phyloP scores from a whole-genome alignment of 1,140 invertebrate species.

The Penaeus japonicus region DNA sequence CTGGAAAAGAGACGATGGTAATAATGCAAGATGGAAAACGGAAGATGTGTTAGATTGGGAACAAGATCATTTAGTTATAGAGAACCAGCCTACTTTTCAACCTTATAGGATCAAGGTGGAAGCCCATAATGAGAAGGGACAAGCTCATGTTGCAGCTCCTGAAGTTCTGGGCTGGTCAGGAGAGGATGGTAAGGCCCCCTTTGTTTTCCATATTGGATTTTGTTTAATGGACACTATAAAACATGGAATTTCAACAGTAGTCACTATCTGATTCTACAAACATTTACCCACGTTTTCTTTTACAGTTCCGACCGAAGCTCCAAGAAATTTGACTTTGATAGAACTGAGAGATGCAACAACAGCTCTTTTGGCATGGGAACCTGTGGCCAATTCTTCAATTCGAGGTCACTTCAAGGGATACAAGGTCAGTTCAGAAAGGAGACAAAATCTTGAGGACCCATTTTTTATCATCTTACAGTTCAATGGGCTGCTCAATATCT shows the following conservation, averaged over 20 bases:
- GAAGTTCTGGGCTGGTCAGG: slow-evolving; percentile 93
- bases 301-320: slow-evolving; percentile 79
- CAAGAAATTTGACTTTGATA: slow-evolving; percentile 82
- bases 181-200: slow-evolving; percentile 76
- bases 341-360: slow-evolving; percentile 77
- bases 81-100: slow-evolving; percentile 90
- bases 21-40: slow-evolving; percentile 75
- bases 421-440: slow-evolving; percentile 68
- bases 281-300: not conserved
- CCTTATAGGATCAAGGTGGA: slow-evolving; percentile 91
- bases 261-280: not conserved
- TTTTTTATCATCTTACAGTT: too few species aligned
- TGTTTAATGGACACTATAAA: not conserved
- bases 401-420: slow-evolving; percentile 94
- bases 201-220: not conserved
- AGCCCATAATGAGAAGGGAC: slow-evolving; percentile 89
- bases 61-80: slow-evolving; percentile 72
- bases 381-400: slow-evolving; percentile 76
- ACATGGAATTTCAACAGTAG: too few species aligned
- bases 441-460: too few species aligned
- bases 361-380: slow-evolving; percentile 84
- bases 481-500: too few species aligned
- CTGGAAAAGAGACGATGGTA: slow-evolving; percentile 81
- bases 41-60: slow-evolving; percentile 82
- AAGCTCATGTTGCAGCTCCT: slow-evolving; percentile 81